These are phyloP conservation scores for Silurus lanzhouensis DNA, from an alignment of 2,797 vertebrate genomes.

Conservation along the genomic window DNA sequence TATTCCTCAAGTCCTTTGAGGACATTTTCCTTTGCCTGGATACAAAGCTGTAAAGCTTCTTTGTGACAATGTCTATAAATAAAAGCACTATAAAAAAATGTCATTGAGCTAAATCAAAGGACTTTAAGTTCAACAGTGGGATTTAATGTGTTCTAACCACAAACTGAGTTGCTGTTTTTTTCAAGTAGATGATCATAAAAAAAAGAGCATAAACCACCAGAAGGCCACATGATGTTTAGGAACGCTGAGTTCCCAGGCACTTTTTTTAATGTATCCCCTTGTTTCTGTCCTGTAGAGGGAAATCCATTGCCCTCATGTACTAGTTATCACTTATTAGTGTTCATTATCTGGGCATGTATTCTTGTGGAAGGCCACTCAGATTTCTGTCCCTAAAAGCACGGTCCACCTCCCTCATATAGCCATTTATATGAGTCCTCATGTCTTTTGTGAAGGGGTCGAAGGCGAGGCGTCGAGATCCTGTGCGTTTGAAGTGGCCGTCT, in stretches of 20 bases:
- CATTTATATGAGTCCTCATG: conserved; percentile 86
- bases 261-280: conserved; percentile 16
- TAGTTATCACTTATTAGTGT: not conserved
- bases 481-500: conserved; percentile 91
- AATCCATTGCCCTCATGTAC: not conserved
- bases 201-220: conserved; percentile 16
- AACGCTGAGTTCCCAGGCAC: conserved; percentile 47
- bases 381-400: conserved; percentile 84
- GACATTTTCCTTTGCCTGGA: not conserved
- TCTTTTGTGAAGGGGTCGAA: conserved; percentile 88
- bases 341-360: conserved; percentile 91
- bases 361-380: conserved; percentile 84
- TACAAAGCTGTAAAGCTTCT: not conserved
- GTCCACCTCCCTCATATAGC: conserved; percentile 85
- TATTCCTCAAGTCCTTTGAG: not conserved
- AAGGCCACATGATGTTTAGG: conserved; percentile 29
- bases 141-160: conserved; percentile 15
- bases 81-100: not conserved
- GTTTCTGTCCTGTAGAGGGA: not conserved
- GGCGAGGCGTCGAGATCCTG: conserved; percentile 69
- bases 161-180: not conserved
- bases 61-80: not conserved
- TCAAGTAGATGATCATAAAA: conserved; percentile 18
- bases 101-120: not conserved
- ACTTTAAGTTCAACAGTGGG: not conserved